Percentiles rank a stretch among this genome's conserved stretches.
These are phyloP conservation scores for Amazona finschi DNA, from an alignment of 2,797 vertebrate species.

Conservation along the genomic window DNA sequence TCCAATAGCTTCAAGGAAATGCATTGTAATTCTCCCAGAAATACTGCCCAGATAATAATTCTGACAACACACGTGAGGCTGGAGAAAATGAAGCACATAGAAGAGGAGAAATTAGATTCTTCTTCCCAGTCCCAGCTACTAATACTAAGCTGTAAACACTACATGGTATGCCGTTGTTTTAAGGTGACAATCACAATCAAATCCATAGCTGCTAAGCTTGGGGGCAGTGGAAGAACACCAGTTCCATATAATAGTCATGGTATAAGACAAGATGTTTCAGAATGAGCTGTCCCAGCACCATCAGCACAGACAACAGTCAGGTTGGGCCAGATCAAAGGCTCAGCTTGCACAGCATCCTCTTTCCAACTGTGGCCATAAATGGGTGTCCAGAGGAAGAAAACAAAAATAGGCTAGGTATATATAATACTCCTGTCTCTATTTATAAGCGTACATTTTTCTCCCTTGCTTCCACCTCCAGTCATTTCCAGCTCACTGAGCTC, in stretches of 20 bases:
- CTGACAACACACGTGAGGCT: accelerated
- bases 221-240: neutral
- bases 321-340: slow-evolving; percentile 9
- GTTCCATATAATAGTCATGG: neutral
- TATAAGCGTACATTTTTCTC: neutral
- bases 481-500: neutral
- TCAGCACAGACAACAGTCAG: neutral
- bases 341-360: neutral
- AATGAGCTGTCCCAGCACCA: neutral
- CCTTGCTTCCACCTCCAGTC: neutral
- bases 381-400: slow-evolving; percentile 33
- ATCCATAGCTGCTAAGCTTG: neutral
- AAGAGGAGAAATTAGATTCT: neutral
- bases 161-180: neutral
- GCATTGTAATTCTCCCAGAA: neutral
- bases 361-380: neutral
- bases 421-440: slow-evolving; percentile 42
- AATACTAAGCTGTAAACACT: neutral
- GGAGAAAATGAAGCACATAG: neutral
- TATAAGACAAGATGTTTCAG: neutral
- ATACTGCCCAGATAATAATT: neutral
- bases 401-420: slow-evolving; percentile 36
- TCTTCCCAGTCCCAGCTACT: neutral
- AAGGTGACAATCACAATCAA: neutral
- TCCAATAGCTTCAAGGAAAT: neutral